Evolutionary conservation across 37 sponge, comb jelly and placozoan genomes (phyloP), one percentile per base, ranked within the genome.

Genomic region (Mnemiopsis leidyi): DNA sequence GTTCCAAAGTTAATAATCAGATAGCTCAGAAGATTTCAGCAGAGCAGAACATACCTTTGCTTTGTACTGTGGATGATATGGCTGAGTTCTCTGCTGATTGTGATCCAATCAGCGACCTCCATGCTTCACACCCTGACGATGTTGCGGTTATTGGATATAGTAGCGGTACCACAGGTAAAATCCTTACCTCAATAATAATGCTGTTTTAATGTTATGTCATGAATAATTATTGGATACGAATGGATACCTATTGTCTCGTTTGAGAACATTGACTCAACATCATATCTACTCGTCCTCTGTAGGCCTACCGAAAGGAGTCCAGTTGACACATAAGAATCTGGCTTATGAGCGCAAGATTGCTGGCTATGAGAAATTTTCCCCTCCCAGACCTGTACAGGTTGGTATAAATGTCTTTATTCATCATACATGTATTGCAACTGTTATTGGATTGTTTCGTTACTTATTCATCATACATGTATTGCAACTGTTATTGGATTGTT

Each of bases 161-260:
- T 26, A 71, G 75, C 20, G 75, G 75, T 7, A 71, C 75, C 5
- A 71, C 75, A 71, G 75, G 75, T 71, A 71, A n/a, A n/a, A n/a
- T n/a, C n/a, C n/a, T n/a, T n/a, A n/a, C n/a, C n/a, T n/a, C n/a
- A n/a, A n/a, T n/a, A n/a, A n/a, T n/a, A n/a, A n/a, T n/a, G n/a
- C n/a, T n/a, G n/a, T n/a, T n/a, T n/a, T n/a, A n/a, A n/a, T n/a
- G n/a, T n/a, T n/a, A n/a, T n/a, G n/a, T n/a, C n/a, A n/a, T n/a
- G n/a, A n/a, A n/a, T n/a, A n/a, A n/a, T n/a, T n/a, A n/a, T n/a
- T n/a, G n/a, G n/a, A n/a, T n/a, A n/a, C n/a, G n/a, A n/a, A n/a
- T n/a, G n/a, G n/a, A n/a, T n/a, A n/a, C n/a, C n/a, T n/a, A n/a
- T n/a, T n/a, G n/a, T n/a, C n/a, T n/a, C n/a, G n/a, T n/a, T n/a